Conservation (phyloP, 2,797 vertebrate species). For the Peromyscus eremicus region DNA sequence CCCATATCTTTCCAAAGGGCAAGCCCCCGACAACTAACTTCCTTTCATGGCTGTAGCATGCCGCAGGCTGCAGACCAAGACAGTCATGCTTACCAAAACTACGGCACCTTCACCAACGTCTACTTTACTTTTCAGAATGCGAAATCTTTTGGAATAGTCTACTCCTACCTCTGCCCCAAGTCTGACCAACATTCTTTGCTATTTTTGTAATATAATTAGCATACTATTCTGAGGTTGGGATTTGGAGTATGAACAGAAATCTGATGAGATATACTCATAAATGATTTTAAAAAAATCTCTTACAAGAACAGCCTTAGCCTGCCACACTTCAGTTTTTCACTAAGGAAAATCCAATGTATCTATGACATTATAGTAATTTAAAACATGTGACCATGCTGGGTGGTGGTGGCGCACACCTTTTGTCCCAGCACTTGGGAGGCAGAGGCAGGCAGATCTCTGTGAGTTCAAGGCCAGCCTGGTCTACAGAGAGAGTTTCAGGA, state of each 20-base stretch:
- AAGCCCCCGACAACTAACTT: background rate
- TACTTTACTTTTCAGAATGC: background rate
- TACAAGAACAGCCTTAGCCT: background rate
- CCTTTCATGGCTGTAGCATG: background rate
- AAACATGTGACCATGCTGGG: background rate
- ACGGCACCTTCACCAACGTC: background rate
- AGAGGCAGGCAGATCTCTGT: too few species aligned
- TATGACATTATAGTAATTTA: background rate
- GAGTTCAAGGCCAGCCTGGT: too few species aligned
- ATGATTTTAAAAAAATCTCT: background rate
- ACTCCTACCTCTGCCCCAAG: background rate
- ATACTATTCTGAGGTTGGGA: background rate
- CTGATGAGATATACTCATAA: background rate
- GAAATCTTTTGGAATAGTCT: background rate
- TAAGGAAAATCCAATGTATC: background rate
- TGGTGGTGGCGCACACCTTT: too few species aligned
- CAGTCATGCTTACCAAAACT: background rate
- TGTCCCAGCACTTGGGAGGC: too few species aligned
- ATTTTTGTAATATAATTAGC: background rate
- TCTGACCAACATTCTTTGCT: background rate
- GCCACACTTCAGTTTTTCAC: constrained; percentile 42
- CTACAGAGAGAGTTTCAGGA: too few species aligned
- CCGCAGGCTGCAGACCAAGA: background rate
- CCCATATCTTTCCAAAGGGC: background rate
- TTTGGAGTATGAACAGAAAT: background rate